Conservation (phyloP, 2,113 vertebrate genomes). For the Ranitomeya imitator region DNA sequence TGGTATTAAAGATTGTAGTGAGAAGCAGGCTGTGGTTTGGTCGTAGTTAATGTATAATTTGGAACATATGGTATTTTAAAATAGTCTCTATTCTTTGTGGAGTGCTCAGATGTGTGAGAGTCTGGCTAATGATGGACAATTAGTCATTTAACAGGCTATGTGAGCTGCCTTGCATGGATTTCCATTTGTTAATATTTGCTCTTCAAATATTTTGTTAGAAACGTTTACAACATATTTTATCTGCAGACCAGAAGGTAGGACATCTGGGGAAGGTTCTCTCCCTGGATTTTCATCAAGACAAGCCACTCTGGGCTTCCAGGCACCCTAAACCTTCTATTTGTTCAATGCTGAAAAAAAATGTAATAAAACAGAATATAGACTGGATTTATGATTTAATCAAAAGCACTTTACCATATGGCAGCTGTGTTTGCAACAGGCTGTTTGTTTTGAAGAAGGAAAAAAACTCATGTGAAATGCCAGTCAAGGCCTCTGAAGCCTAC, state of each 20-base stretch:
- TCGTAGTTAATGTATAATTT: constrained; percentile 91
- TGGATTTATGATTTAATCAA: constrained; percentile 80
- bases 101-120: constrained; percentile 78
- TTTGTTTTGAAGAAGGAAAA: constrained; percentile 72
- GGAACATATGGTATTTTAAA: constrained; percentile 88
- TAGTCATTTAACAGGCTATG: constrained; percentile 85
- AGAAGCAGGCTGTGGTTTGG: constrained; percentile 66
- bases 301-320: constrained; percentile 69
- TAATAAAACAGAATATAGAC: constrained; percentile 77
- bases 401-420: constrained; percentile 83
- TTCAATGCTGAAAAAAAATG: constrained; percentile 77
- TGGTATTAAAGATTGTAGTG: constrained; percentile 69
- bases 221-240: constrained; percentile 85
- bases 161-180: constrained; percentile 73
- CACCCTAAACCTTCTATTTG: constrained; percentile 75
- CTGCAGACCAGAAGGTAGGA: constrained; percentile 73
- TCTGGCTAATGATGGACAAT: constrained; percentile 92
- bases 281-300: constrained; percentile 71
- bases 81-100: constrained; percentile 75
- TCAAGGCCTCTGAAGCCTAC: constrained; percentile 60
- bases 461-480: constrained; percentile 71
- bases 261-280: constrained; percentile 80
- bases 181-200: constrained; percentile 65
- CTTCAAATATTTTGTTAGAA: constrained; percentile 74
- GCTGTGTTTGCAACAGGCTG: constrained; percentile 73